These are phyloP conservation scores for Apotomis capreana DNA, from an alignment of 2,888 invertebrate genomes.

Conservation along the genomic window DNA sequence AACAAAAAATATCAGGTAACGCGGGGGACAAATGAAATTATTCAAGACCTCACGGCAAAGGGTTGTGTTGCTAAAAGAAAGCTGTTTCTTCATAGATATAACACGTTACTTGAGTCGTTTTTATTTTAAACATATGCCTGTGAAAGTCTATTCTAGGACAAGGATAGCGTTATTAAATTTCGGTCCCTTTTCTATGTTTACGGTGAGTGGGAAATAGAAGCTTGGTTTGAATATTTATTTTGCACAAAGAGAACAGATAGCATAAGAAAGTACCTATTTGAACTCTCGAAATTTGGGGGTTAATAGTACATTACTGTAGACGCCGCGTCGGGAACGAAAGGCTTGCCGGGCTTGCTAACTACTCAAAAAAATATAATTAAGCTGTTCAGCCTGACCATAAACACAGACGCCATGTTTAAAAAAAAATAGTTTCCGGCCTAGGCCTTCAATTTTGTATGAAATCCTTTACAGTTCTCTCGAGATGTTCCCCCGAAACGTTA, in stretches of 20 bases:
- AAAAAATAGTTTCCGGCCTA: too few species aligned
- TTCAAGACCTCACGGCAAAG: slow-evolving; percentile 9
- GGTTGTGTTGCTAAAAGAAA: not conserved
- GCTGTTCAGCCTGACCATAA: too few species aligned
- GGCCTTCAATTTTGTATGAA: too few species aligned
- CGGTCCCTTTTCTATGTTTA: slow-evolving; percentile 15
- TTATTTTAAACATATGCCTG: not conserved
- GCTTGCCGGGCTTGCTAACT: too few species aligned
- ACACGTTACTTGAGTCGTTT: not conserved
- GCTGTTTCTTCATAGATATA: too few species aligned
- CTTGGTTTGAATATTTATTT: slow-evolving; percentile 9
- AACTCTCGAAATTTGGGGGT: too few species aligned
- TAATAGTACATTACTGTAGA: too few species aligned
- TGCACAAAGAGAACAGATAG: not conserved
- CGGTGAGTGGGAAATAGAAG: not conserved
- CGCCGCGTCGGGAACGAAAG: too few species aligned
- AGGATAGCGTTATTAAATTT: slow-evolving; percentile 21
- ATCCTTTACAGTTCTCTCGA: too few species aligned
- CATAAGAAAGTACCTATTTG: not conserved
- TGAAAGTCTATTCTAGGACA: slow-evolving; percentile 3
- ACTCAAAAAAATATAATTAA: too few species aligned
- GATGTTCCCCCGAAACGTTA: too few species aligned
- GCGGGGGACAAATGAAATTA: slow-evolving; percentile 20
- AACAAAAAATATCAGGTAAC: slow-evolving; percentile 22
- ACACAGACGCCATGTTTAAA: too few species aligned